A percentile compares a stretch with the other conserved stretches of the same genome.
These are phyloP conservation scores for Brachylomia viminalis DNA, from an alignment of 2,888 invertebrate genomes.

Conservation along the genomic window DNA sequence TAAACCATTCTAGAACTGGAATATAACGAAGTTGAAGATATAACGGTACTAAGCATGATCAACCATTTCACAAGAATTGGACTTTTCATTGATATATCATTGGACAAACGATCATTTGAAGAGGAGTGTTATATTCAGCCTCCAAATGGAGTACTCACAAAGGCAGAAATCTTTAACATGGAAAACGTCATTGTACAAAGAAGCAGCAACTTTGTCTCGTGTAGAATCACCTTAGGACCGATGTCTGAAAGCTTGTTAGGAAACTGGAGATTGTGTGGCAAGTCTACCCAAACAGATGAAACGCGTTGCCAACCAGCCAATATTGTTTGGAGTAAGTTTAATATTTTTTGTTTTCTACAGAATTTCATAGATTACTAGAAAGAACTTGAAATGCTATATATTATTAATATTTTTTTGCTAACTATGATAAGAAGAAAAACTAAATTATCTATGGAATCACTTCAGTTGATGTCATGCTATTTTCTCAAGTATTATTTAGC, in stretches of 20 bases:
- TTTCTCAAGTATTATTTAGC: not conserved
- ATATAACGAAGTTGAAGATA: not conserved
- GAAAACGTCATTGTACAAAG: constrained; percentile 37
- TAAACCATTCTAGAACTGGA: constrained; percentile 13
- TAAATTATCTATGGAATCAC: not conserved
- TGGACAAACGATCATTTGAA: constrained; percentile 51
- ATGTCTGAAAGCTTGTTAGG: constrained; percentile 58
- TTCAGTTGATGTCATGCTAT: not conserved
- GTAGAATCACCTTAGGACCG: constrained; percentile 66
- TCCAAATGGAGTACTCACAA: constrained; percentile 40
- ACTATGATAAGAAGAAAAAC: not conserved
- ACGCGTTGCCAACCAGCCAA: constrained; percentile 60
- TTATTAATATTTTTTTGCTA: not conserved
- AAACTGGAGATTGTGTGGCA: constrained; percentile 61
- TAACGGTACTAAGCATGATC: constrained; percentile 32
- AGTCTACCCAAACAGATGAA: constrained; percentile 15
- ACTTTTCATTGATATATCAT: constrained; percentile 52
- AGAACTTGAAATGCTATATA: not conserved
- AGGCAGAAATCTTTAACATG: constrained; percentile 4
- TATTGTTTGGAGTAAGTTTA: constrained; percentile 61
- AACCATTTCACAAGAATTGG: constrained; percentile 32
- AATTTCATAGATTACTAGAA: not conserved
- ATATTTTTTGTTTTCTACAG: not conserved
- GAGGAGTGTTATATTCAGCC: constrained; percentile 58
- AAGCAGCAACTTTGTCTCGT: constrained; percentile 63